Evolutionary conservation across 2,113 vertebrate species (phyloP).

Genomic region (Taurulus bubalis): DNA sequence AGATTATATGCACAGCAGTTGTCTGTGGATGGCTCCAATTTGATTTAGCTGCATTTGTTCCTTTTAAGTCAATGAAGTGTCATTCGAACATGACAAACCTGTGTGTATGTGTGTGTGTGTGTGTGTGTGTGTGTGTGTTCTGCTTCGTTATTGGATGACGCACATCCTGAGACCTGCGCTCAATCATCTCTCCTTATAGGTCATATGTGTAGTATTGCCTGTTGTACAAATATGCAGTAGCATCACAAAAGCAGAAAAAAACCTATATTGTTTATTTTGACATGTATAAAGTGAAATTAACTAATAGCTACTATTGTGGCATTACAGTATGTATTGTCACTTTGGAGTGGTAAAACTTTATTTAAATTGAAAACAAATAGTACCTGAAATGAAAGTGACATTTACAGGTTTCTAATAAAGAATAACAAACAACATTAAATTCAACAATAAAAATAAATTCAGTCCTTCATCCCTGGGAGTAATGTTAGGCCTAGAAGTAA

Average conservation of each 20-base stretch:
- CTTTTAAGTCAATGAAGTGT: slow-evolving; percentile 30
- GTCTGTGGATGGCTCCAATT: slow-evolving; percentile 33
- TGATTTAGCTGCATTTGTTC: not conserved
- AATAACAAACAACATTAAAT: slow-evolving; percentile 16
- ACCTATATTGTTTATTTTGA: too few species aligned
- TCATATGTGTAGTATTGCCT: not conserved
- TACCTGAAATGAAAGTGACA: not conserved
- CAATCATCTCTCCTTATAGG: slow-evolving; percentile 39
- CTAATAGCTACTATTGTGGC: not conserved
- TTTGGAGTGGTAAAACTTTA: not conserved
- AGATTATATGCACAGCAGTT: slow-evolving; percentile 43
- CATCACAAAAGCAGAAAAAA: not conserved
- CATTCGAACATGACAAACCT: slow-evolving; percentile 14
- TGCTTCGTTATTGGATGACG: slow-evolving; percentile 47
- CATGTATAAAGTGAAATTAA: not conserved
- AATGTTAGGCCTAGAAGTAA: slow-evolving; percentile 16
- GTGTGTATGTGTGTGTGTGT: not conserved
- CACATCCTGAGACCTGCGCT: slow-evolving; percentile 58
- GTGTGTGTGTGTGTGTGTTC: not conserved
- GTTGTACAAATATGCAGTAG: not conserved
- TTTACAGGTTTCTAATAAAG: slow-evolving; percentile 11
- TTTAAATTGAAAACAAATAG: not conserved
- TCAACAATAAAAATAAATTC: not conserved
- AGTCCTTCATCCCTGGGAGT: not conserved
- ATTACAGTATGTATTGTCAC: not conserved